A percentile compares a stretch with the other conserved stretches of the same genome.
Conservation (phyloP, 1,140 invertebrate species). For the Drosophila elegans region DNA sequence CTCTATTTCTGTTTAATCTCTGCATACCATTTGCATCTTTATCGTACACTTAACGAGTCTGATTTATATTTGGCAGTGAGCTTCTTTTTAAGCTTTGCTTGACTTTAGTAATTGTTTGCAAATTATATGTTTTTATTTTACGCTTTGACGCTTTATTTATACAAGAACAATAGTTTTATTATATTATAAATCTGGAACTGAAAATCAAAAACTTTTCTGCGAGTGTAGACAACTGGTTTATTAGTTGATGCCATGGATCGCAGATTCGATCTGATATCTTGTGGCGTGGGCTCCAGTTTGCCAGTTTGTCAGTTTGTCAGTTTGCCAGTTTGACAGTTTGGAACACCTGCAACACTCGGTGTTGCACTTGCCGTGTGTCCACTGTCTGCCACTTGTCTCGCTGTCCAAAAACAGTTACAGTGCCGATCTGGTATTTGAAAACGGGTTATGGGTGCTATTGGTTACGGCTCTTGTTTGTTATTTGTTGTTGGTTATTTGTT, state of each 20-base stretch:
- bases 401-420: slow-evolving; percentile 10
- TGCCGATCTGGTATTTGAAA: not conserved
- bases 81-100: not conserved
- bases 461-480: too few species aligned
- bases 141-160: too few species aligned
- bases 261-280: not conserved
- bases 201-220: not conserved
- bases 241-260: not conserved
- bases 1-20: not conserved
- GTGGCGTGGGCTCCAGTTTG: slow-evolving; percentile 30
- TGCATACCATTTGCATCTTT: slow-evolving; percentile 6
- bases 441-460: not conserved
- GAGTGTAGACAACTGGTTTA: slow-evolving; percentile 22
- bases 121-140: too few species aligned
- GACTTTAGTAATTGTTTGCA: not conserved
- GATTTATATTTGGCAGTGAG: not conserved
- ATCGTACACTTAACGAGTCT: not conserved
- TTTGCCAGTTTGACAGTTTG: not conserved
- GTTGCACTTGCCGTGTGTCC: slow-evolving; percentile 16
- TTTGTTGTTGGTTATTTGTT: too few species aligned
- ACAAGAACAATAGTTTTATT: too few species aligned
- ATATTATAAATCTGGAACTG: too few species aligned
- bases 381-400: not conserved
- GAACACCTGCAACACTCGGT: slow-evolving; percentile 32
- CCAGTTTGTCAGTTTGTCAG: too few species aligned